These are phyloP conservation scores for Sebastes minor DNA, from an alignment of 2,797 vertebrate genomes.

Conservation along the genomic window DNA sequence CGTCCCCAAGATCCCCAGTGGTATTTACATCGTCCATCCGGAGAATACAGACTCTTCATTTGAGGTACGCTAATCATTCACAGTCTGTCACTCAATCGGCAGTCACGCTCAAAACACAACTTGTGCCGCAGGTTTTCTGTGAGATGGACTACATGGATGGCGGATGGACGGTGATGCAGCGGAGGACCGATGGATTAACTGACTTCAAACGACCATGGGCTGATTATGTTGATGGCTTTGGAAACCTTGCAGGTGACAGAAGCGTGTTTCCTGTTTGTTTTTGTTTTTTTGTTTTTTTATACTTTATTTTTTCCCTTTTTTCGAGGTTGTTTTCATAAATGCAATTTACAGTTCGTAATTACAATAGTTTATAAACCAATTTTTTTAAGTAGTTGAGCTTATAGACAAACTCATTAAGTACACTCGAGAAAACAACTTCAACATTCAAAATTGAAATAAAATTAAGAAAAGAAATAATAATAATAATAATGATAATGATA, in stretches of 20 bases:
- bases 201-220: conserved; percentile 90
- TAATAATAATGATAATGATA: too few species aligned
- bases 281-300: too few species aligned
- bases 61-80: conserved; percentile 80
- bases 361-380: too few species aligned
- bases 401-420: too few species aligned
- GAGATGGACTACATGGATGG: conserved; percentile 96
- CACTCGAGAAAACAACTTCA: too few species aligned
- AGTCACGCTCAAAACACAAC: background rate
- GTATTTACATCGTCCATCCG: conserved; percentile 91
- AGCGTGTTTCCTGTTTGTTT: background rate
- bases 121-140: conserved; percentile 88
- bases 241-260: conserved; percentile 84
- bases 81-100: background rate
- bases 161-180: conserved; percentile 93
- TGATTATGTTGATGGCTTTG: conserved; percentile 90
- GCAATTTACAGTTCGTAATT: too few species aligned
- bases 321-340: too few species aligned
- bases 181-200: conserved; percentile 86
- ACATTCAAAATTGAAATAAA: too few species aligned
- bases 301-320: too few species aligned
- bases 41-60: conserved; percentile 89
- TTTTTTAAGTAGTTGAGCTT: too few species aligned
- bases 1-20: conserved; percentile 92
- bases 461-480: too few species aligned